phyloP scores from a whole-genome alignment of 2,888 invertebrate species.

The Eupithecia subumbrata region DNA sequence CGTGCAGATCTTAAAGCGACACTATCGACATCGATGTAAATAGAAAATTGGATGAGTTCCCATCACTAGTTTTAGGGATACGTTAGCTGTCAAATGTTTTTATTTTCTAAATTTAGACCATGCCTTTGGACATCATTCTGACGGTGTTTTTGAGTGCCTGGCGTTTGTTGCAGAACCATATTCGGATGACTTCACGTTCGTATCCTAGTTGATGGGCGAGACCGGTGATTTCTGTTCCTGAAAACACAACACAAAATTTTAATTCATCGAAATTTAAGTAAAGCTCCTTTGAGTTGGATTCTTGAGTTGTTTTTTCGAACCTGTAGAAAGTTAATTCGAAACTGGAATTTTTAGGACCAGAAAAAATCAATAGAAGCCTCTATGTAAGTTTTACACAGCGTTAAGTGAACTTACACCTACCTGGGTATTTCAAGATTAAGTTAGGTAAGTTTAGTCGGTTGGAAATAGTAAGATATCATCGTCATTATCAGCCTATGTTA shows the following conservation, averaged over 20 bases:
- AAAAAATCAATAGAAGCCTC: background rate
- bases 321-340: background rate
- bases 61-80: constrained; percentile 52
- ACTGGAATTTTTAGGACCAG: background rate
- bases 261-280: background rate
- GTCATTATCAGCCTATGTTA: no score
- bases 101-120: constrained; percentile 82
- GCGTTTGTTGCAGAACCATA: constrained; percentile 99
- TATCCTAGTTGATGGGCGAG: constrained; percentile 97
- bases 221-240: constrained; percentile 98
- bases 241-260: constrained; percentile 51
- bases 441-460: no score
- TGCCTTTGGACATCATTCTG: constrained; percentile 95
- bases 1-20: constrained; percentile 61
- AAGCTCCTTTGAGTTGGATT: background rate
- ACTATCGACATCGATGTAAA: constrained; percentile 53
- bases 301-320: background rate
- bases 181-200: constrained; percentile 98
- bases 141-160: constrained; percentile 99
- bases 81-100: constrained; percentile 38
- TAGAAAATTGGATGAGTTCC: constrained; percentile 48
- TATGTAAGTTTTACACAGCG: no score
- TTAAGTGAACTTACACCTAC: no score
- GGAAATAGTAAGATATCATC: no score
- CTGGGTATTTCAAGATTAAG: background rate